These are phyloP conservation scores for Hemicentrotus pulcherrimus DNA, from an alignment of 35 echinoderm and acorn worm species.

Conservation along the genomic window DNA sequence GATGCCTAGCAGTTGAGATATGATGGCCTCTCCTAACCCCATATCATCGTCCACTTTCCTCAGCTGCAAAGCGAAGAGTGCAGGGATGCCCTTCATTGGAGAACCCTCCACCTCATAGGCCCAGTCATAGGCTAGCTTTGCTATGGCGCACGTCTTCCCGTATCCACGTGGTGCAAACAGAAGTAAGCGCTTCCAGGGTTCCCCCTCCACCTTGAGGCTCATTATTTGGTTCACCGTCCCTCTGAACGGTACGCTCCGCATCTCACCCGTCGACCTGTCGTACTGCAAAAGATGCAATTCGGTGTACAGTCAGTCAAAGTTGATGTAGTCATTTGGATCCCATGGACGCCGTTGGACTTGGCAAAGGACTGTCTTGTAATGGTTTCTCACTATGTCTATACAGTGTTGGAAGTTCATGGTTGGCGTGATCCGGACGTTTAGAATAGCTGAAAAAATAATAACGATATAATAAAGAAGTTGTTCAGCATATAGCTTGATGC, in stretches of 20 bases:
- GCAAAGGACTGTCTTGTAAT: conserved; percentile 22
- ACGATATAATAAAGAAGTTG: not conserved
- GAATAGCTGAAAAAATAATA: not conserved
- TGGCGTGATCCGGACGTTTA: not conserved
- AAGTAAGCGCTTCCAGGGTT: not conserved
- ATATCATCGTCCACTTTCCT: not conserved
- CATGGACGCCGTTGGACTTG: not conserved
- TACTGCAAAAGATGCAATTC: not conserved
- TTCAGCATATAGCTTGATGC: not conserved
- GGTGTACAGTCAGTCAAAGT: not conserved
- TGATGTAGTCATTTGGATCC: conserved; percentile 2
- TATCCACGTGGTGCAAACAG: not conserved
- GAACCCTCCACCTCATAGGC: not conserved
- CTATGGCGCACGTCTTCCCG: conserved; percentile 24
- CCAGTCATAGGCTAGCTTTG: conserved; percentile 35
- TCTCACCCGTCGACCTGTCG: not conserved
- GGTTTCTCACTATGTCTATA: not conserved
- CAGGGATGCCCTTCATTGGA: not conserved
- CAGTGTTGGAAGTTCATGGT: not conserved
- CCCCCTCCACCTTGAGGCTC: not conserved
- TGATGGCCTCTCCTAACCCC: not conserved
- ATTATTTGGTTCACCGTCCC: not conserved
- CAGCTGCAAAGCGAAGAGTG: not conserved
- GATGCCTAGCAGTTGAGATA: not conserved
- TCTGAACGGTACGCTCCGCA: not conserved